A percentile compares a stretch with the other conserved stretches of the same genome.
These are phyloP conservation scores for Diadema setosum DNA, from an alignment of 35 echinoderm and acorn worm genomes.

Conservation along the genomic window DNA sequence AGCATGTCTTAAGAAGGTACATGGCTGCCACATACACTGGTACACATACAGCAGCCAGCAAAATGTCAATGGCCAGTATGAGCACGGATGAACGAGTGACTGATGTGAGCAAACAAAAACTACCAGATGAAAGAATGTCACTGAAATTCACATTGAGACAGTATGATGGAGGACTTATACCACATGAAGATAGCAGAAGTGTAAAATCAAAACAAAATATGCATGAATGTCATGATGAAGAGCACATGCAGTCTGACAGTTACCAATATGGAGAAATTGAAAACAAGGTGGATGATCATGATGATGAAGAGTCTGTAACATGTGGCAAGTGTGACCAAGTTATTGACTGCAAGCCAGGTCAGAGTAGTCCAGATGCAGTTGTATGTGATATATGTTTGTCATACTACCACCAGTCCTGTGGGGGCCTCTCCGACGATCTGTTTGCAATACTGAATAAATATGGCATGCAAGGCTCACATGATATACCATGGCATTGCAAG, in stretches of 20 bases:
- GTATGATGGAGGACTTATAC: neutral
- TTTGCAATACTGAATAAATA: neutral
- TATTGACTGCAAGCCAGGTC: neutral
- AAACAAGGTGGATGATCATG: neutral
- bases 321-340: neutral
- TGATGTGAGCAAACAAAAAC: neutral
- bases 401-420: slow-evolving; percentile 15
- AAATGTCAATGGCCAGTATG: neutral
- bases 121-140: neutral
- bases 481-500: no score
- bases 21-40: neutral
- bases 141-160: neutral
- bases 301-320: neutral
- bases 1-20: neutral
- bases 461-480: neutral
- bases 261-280: neutral
- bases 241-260: neutral
- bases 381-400: slow-evolving; percentile 28
- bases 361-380: neutral
- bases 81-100: neutral
- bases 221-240: neutral
- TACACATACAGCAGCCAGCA: neutral
- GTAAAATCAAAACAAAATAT: neutral
- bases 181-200: neutral
- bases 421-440: neutral